A percentile compares a stretch with the other conserved stretches of the same genome.
Evolutionary conservation across 2,797 vertebrate genomes (phyloP).

Genomic region (Acomys russatus): DNA sequence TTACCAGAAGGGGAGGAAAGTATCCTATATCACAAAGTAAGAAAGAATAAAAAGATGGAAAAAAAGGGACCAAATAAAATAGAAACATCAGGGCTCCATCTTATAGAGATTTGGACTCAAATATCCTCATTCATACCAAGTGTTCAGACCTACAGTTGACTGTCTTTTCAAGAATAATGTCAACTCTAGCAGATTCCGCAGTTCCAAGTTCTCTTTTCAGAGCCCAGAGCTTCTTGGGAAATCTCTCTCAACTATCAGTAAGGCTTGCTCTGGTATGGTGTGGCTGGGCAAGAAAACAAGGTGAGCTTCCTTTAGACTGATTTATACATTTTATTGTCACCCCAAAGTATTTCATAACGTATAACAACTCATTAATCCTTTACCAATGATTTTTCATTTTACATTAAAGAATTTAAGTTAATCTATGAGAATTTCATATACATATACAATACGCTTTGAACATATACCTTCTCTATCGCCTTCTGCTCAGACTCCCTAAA

Average conservation of each 20-base stretch:
- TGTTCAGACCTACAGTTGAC: accelerated
- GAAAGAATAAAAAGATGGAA: not conserved
- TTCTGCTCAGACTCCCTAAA: not conserved
- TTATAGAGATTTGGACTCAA: not conserved
- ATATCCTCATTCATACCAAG: not conserved
- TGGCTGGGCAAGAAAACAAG: not conserved
- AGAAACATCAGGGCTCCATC: not conserved
- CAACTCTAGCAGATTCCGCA: not conserved
- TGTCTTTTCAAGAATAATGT: not conserved
- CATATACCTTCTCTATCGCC: not conserved
- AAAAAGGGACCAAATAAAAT: not conserved
- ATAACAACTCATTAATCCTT: not conserved
- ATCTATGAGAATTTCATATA: not conserved
- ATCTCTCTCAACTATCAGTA: not conserved
- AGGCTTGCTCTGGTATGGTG: no score
- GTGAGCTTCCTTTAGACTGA: not conserved
- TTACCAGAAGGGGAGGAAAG: not conserved
- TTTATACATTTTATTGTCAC: not conserved
- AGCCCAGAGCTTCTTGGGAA: accelerated
- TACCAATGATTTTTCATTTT: not conserved
- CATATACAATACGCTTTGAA: not conserved
- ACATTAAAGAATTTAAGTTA: not conserved
- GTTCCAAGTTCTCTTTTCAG: not conserved
- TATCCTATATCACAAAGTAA: not conserved
- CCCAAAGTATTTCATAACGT: not conserved